Evolutionary conservation across 2,888 invertebrate genomes (phyloP), one percentile per base, ranked within the genome.

Genomic region (Eupithecia tripunctaria): DNA sequence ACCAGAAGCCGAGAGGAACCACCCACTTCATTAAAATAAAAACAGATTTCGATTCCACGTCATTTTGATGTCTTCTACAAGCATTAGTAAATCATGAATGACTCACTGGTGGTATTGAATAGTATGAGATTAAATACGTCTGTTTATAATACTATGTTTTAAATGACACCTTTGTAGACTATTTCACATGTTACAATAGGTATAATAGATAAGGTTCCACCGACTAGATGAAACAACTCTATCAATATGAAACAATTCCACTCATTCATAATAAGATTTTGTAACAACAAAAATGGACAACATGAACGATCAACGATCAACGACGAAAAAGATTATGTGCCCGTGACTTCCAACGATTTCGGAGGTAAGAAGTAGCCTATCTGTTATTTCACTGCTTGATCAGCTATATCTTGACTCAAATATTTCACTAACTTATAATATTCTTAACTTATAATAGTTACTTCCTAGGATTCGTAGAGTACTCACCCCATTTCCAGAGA

Each of bases 401-500:
- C 47, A n/a, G n/a, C 8, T 7, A 1, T 18, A 43, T 18, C n/a
- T n/a, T 47, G 47, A 47, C 59, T 27, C 59, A 27, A 59, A 56
- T 56, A 41, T 66, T 27, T 41, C 43, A 43, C 21, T 43, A 6
- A n/a, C 43, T n/a, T n/a, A n/a, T n/a, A n/a, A n/a, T n/a, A n/a
- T n/a, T n/a, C n/a, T n/a, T n/a, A n/a, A n/a, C n/a, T n/a, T n/a
- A n/a, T n/a, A n/a, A n/a, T n/a, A n/a, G n/a, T n/a, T n/a, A n/a
- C n/a, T n/a, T n/a, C n/a, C 18, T 43, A 18, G 5, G 15, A 5
- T 6, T 43, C n/a, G 4, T n/a, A 43, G 5, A 3, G 0, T 18
- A 3, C 43, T 7, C 84, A 95, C 95, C 80, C 95, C 95, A 79
- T 95, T 95, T 81, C 96, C 95, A 76, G 95, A 91, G 71, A 96